Percentiles rank a stretch among this genome's conserved stretches.
phyloP scores from a whole-genome alignment of 2,888 invertebrate species.

The Pseudococcus longispinus region DNA sequence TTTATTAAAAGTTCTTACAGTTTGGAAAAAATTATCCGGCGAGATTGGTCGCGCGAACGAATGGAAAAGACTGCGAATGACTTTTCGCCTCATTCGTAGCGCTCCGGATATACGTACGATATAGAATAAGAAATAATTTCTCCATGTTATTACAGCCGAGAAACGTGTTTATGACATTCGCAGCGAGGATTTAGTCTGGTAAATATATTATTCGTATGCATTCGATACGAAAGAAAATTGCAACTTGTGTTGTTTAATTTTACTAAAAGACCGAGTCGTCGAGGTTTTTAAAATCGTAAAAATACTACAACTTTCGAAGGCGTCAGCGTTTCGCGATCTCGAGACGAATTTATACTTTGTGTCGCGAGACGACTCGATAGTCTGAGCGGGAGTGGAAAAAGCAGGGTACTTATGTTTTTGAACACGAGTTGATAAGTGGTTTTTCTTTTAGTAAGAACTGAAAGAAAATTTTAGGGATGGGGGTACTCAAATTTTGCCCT shows the following conservation, averaged over 20 bases:
- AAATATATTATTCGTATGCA: slow-evolving; percentile 11
- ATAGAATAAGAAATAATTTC: background rate
- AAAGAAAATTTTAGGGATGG: too few species aligned
- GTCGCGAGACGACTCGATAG: background rate
- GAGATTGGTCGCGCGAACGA: background rate
- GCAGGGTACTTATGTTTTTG: too few species aligned
- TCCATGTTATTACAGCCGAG: background rate
- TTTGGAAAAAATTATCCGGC: slow-evolving; percentile 1
- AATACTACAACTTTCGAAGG: background rate
- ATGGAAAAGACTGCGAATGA: background rate
- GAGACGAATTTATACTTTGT: background rate
- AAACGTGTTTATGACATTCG: slow-evolving; percentile 29
- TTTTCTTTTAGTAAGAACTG: background rate
- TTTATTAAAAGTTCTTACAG: background rate
- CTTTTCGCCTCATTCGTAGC: background rate
- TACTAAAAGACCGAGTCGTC: slow-evolving; percentile 2
- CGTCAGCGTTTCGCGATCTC: background rate
- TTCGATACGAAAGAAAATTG: background rate
- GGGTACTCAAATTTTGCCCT: too few species aligned
- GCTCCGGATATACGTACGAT: background rate
- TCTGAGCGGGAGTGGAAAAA: too few species aligned
- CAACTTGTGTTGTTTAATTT: slow-evolving; percentile 1
- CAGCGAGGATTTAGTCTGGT: slow-evolving; percentile 17
- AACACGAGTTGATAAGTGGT: too few species aligned
- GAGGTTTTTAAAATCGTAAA: background rate